Conservation (phyloP, 2,113 vertebrate species). For the Grammomys dolichurus region DNA sequence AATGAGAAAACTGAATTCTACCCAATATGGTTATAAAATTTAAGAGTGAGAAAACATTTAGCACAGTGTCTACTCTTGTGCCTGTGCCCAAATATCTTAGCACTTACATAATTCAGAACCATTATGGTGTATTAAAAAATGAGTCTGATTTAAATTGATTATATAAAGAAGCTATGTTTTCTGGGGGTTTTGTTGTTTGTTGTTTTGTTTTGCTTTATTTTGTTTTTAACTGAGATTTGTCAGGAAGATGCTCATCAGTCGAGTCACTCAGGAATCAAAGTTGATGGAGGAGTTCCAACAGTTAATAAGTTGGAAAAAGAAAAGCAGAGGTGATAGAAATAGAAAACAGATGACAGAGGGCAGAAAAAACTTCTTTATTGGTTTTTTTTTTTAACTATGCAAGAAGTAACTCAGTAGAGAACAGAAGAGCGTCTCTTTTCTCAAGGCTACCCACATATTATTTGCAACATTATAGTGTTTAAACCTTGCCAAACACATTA, state of each 20-base stretch:
- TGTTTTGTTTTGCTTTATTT: neutral
- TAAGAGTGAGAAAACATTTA: neutral
- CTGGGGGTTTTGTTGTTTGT: too few species aligned
- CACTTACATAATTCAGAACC: neutral
- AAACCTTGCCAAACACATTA: neutral
- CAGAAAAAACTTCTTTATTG: slow-evolving; percentile 3
- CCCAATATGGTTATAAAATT: neutral
- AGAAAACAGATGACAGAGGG: slow-evolving; percentile 3
- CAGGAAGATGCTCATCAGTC: neutral
- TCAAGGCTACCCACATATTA: neutral
- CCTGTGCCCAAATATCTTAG: neutral
- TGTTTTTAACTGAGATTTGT: neutral
- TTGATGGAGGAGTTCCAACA: neutral
- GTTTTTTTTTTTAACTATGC: neutral
- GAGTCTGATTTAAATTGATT: neutral
- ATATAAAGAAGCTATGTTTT: neutral
- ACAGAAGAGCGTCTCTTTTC: neutral
- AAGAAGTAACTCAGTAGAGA: neutral
- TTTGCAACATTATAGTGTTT: neutral
- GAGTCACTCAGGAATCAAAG: neutral
- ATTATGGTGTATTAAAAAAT: neutral
- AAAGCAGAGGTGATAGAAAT: neutral
- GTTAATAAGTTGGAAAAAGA: neutral
- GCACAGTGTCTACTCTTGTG: neutral
- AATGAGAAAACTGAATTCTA: neutral